Evolutionary conservation across 1,140 invertebrate genomes (phyloP).

Genomic region (Neodiprion fabricii): DNA sequence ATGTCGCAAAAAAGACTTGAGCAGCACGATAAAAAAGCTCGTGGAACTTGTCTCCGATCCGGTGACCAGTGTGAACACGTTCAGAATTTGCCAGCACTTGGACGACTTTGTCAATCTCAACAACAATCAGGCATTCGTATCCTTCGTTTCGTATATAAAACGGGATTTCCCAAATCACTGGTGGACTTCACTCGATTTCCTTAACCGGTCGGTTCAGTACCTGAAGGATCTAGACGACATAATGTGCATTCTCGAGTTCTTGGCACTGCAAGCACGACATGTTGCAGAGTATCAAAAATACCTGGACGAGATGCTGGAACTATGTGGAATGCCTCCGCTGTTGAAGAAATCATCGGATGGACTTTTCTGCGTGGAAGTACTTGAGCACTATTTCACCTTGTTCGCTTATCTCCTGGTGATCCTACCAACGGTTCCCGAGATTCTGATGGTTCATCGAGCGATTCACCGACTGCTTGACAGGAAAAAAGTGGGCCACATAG

Average conservation of each 20-base stretch:
- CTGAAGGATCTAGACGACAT: constrained; percentile 39
- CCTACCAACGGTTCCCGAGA: constrained; percentile 28
- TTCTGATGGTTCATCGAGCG: constrained; percentile 27
- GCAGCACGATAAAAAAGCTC: constrained; percentile 34
- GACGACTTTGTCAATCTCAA: constrained; percentile 30
- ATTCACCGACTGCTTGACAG: constrained; percentile 33
- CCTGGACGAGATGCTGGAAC: constrained; percentile 37
- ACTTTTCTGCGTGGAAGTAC: constrained; percentile 17
- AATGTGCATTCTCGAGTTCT: constrained; percentile 42
- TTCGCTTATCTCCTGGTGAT: constrained; percentile 40
- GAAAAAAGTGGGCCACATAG: constrained; percentile 8
- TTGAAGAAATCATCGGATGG: constrained; percentile 38
- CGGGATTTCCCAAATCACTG: neutral
- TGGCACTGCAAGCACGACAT: constrained; percentile 25
- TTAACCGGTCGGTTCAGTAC: constrained; percentile 36
- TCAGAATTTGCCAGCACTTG: constrained; percentile 36
- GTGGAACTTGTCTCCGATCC: constrained; percentile 38
- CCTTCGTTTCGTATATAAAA: constrained; percentile 32
- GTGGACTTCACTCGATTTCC: constrained; percentile 15
- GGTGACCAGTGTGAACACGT: constrained; percentile 26
- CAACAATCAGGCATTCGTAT: constrained; percentile 43
- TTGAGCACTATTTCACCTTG: constrained; percentile 43
- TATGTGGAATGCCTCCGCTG: constrained; percentile 33
- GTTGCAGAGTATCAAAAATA: constrained; percentile 32
- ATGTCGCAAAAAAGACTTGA: constrained; percentile 8